Evolutionary conservation across 2,888 invertebrate species (phyloP).

Genomic region (Ormia ochracea): DNA sequence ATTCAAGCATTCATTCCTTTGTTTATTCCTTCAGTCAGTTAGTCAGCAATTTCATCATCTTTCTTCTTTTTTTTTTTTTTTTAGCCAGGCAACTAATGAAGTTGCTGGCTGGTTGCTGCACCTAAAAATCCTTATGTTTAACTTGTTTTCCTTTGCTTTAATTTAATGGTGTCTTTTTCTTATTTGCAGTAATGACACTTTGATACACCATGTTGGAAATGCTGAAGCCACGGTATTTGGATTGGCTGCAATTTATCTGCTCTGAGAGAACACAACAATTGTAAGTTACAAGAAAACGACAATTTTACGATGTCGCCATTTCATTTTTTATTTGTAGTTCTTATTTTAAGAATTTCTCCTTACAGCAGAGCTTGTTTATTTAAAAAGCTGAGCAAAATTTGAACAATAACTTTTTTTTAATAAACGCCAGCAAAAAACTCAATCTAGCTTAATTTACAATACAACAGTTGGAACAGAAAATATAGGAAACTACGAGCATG

Average conservation of each 20-base stretch:
- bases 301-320: conserved; percentile 14
- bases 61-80: no score
- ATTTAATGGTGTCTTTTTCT: not conserved
- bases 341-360: not conserved
- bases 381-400: conserved; percentile 45
- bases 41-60: not conserved
- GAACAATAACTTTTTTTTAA: conserved; percentile 35
- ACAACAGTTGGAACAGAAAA: not conserved
- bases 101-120: conserved; percentile 37
- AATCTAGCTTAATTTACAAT: conserved; percentile 10
- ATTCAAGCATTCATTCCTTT: not conserved
- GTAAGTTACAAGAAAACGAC: conserved; percentile 2
- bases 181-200: conserved; percentile 48
- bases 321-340: not conserved
- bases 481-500: not conserved
- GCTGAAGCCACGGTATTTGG: conserved; percentile 25
- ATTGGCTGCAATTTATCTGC: conserved; percentile 59
- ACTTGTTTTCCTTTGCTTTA: conserved; percentile 22
- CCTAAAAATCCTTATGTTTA: conserved; percentile 54
- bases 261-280: not conserved
- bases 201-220: conserved; percentile 49
- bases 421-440: conserved; percentile 5
- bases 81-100: conserved; percentile 42
- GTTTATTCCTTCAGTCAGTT: not conserved
- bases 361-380: conserved; percentile 25